Evolutionary conservation across 2,888 invertebrate species (phyloP).

Genomic region (Lasioglossum oenotherae): DNA sequence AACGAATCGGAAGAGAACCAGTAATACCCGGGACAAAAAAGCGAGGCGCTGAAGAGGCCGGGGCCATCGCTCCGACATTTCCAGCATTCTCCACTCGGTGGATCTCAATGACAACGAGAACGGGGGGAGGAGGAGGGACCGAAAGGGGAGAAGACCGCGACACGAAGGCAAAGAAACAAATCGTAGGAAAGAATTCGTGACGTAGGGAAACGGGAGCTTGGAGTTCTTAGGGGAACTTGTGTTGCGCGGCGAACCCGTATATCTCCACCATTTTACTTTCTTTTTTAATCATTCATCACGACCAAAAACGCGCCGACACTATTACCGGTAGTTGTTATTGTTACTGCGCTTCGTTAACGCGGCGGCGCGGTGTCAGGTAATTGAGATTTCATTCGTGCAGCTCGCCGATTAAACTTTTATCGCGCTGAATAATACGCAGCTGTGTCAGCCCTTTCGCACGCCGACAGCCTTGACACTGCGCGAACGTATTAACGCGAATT

Average conservation of each 20-base stretch:
- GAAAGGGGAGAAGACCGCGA: slow-evolving; percentile 4
- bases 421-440: background rate
- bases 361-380: background rate
- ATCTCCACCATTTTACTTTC: background rate
- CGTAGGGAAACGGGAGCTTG: background rate
- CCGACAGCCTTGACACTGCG: background rate
- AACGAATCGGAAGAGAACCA: slow-evolving; percentile 20
- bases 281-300: background rate
- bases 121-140: background rate
- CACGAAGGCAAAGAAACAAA: slow-evolving; percentile 45
- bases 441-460: background rate
- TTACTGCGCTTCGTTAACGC: slow-evolving; percentile 2
- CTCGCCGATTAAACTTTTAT: background rate
- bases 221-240: background rate
- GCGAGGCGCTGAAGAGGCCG: slow-evolving; percentile 4
- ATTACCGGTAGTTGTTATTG: background rate
- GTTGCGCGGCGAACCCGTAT: background rate
- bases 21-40: slow-evolving; percentile 28
- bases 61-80: slow-evolving; percentile 24
- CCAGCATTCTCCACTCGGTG: slow-evolving; percentile 12
- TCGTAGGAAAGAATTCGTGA: slow-evolving; percentile 50
- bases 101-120: slow-evolving; percentile 12
- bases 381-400: background rate
- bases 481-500: background rate
- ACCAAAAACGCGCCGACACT: background rate